Conservation (phyloP, 2,797 vertebrate species). For the Leuciscus waleckii region DNA sequence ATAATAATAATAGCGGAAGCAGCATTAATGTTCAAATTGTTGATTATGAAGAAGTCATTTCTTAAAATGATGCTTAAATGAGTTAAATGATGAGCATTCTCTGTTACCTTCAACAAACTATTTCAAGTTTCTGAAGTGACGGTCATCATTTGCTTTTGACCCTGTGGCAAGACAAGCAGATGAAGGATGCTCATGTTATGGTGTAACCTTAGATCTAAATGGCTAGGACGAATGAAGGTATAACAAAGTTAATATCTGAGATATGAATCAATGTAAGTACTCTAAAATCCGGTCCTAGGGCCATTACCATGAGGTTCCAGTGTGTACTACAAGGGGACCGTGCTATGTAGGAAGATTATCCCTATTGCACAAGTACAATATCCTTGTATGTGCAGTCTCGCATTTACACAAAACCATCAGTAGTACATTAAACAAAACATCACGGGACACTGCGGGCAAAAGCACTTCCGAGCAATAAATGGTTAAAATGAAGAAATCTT, state of each 20-base stretch:
- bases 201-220: slow-evolving; percentile 36
- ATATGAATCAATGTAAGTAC: slow-evolving; percentile 50
- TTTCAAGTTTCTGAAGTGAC: neutral
- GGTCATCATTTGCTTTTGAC: slow-evolving; percentile 3
- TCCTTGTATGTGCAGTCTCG: slow-evolving; percentile 30
- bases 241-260: slow-evolving; percentile 46
- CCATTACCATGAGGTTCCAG: slow-evolving; percentile 46
- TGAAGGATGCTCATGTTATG: slow-evolving; percentile 11
- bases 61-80: too few relatives aligned
- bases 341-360: slow-evolving; percentile 16
- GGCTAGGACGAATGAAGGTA: slow-evolving; percentile 13
- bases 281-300: slow-evolving; percentile 32
- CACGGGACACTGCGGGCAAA: neutral
- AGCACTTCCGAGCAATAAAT: slow-evolving; percentile 5
- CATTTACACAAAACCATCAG: slow-evolving; percentile 38
- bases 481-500: slow-evolving; percentile 25
- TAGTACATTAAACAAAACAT: slow-evolving; percentile 18
- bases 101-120: slow-evolving; percentile 23
- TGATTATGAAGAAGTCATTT: too few relatives aligned
- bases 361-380: slow-evolving; percentile 30
- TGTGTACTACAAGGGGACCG: slow-evolving; percentile 37
- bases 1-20: too few relatives aligned
- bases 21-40: too few relatives aligned
- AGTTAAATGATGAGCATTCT: too few relatives aligned
- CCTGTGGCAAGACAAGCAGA: neutral